Evolutionary conservation across 2,113 vertebrate genomes (phyloP).

Genomic region (Oncorhynchus gorbuscha): DNA sequence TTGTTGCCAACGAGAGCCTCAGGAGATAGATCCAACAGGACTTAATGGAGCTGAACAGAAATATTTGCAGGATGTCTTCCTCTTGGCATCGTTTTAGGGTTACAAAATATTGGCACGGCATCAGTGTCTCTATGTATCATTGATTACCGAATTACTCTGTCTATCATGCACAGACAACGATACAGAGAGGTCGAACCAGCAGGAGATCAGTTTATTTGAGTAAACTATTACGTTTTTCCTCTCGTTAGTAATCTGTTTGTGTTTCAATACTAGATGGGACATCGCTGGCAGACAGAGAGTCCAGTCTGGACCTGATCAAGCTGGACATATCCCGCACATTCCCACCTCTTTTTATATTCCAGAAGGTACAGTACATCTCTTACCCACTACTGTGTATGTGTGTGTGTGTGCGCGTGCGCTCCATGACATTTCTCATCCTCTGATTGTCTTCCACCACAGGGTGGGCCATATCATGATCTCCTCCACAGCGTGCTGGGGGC

Average conservation of each 20-base stretch:
- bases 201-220: background rate
- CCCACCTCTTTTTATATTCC: conserved; percentile 89
- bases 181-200: background rate
- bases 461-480: conserved; percentile 88
- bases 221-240: no score
- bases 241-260: background rate
- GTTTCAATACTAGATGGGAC: conserved; percentile 67
- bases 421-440: background rate
- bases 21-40: background rate
- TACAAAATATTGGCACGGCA: background rate
- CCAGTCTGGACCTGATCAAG: conserved; percentile 89
- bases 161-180: background rate
- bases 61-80: background rate
- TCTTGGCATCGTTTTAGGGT: background rate
- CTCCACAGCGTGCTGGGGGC: conserved; percentile 88
- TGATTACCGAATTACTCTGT: background rate
- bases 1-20: conserved; percentile 33
- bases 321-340: conserved; percentile 91
- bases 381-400: background rate
- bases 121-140: background rate
- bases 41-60: conserved; percentile 1
- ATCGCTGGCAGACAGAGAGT: conserved; percentile 83
- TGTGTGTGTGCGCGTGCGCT: no score
- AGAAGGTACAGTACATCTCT: conserved; percentile 76
- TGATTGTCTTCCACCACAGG: conserved; percentile 59